Conservation (phyloP, 1,140 invertebrate species). For the Palaemon carinicauda region DNA sequence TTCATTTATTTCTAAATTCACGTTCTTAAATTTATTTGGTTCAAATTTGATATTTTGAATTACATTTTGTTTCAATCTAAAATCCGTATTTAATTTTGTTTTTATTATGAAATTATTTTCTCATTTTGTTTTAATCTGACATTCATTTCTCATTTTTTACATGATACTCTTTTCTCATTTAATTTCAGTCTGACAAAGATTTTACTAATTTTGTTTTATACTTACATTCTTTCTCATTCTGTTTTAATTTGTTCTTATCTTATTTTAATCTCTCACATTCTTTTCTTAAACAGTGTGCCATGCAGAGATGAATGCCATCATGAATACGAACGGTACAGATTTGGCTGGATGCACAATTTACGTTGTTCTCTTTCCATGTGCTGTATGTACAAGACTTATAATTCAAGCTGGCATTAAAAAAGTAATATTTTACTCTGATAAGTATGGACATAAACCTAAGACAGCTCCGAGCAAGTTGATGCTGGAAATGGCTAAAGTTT, state of each 20-base stretch:
- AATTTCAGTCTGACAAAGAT: no score
- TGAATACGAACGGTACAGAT: constrained; percentile 71
- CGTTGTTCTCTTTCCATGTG: constrained; percentile 71
- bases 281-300: constrained; percentile 69
- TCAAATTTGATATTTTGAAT: no score
- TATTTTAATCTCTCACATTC: neutral
- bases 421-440: constrained; percentile 66
- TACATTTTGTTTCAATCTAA: neutral
- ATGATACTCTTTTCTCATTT: no score
- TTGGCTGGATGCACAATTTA: constrained; percentile 69
- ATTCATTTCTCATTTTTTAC: no score
- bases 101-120: no score
- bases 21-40: no score
- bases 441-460: constrained; percentile 62
- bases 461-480: constrained; percentile 20
- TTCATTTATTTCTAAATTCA: no score
- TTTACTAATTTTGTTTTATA: no score
- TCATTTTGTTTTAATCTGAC: no score
- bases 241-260: no score
- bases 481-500: constrained; percentile 36
- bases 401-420: constrained; percentile 69
- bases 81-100: neutral
- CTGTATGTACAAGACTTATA: constrained; percentile 72
- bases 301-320: constrained; percentile 73
- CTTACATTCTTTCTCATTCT: no score